These are phyloP conservation scores for Idris sp. DNA, from an alignment of 1,140 invertebrate species.

Conservation along the genomic window DNA sequence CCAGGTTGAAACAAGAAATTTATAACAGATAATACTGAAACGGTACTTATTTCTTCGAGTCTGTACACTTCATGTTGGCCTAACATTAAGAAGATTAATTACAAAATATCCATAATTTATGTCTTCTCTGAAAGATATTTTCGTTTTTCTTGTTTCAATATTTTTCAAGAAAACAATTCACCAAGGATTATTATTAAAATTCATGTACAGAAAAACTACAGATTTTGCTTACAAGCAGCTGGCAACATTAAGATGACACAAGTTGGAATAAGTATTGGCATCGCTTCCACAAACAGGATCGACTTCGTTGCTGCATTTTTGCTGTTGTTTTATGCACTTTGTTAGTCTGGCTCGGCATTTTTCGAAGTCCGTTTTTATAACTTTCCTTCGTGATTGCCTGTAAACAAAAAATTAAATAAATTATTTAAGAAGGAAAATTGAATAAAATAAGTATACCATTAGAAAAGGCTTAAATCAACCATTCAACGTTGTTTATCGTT, in stretches of 20 bases:
- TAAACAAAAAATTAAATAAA: too few relatives aligned
- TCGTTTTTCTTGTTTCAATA: too few relatives aligned
- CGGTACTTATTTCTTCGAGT: not conserved
- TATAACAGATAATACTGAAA: slow-evolving; percentile 14
- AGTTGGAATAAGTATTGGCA: slow-evolving; percentile 88
- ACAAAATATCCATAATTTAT: not conserved
- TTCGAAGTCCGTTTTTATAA: slow-evolving; percentile 85
- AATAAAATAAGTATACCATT: too few relatives aligned
- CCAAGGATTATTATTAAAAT: too few relatives aligned
- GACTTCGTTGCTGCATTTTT: slow-evolving; percentile 79
- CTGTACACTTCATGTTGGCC: not conserved
- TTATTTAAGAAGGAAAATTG: too few relatives aligned
- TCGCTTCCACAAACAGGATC: slow-evolving; percentile 92
- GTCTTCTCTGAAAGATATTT: not conserved
- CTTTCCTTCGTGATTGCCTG: slow-evolving; percentile 79
- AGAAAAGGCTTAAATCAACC: too few relatives aligned
- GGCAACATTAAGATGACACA: slow-evolving; percentile 88
- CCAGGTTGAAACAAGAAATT: too few relatives aligned
- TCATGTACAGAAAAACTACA: too few relatives aligned
- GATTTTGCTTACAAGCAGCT: slow-evolving; percentile 89
- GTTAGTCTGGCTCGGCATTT: slow-evolving; percentile 85
- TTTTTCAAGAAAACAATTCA: too few relatives aligned
- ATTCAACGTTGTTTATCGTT: too few relatives aligned
- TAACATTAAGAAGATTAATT: slow-evolving; percentile 1
- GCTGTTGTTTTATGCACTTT: slow-evolving; percentile 85